phyloP scores from a whole-genome alignment of 1,140 invertebrate genomes.

The Zaprionus africanus region DNA sequence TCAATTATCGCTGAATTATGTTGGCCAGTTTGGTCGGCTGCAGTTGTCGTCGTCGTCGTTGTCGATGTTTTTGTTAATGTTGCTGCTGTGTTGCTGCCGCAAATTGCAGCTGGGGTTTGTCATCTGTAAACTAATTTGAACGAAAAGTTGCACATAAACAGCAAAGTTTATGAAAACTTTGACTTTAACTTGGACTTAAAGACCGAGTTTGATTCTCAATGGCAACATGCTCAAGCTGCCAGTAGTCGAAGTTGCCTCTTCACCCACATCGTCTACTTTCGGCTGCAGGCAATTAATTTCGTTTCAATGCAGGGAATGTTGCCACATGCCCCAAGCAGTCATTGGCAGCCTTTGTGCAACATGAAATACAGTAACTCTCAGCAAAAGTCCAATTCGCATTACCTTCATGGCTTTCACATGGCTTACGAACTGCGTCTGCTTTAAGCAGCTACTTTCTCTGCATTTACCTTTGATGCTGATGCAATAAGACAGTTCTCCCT shows the following conservation, averaged over 20 bases:
- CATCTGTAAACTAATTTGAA: constrained; percentile 22
- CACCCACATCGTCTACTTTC: too few species aligned
- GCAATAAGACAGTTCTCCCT: too few species aligned
- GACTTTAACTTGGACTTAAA: neutral
- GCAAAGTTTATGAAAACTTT: constrained; percentile 14
- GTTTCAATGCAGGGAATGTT: neutral
- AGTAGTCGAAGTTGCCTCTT: neutral
- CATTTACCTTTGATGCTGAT: too few species aligned
- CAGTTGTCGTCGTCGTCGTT: neutral
- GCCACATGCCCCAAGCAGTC: too few species aligned
- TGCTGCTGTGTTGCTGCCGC: constrained; percentile 19
- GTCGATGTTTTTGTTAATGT: neutral
- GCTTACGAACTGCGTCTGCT: too few species aligned
- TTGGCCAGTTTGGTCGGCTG: constrained; percentile 36
- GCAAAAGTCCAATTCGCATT: too few species aligned
- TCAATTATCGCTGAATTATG: constrained; percentile 59
- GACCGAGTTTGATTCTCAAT: neutral
- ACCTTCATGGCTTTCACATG: too few species aligned
- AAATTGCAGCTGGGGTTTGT: constrained; percentile 12
- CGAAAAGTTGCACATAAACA: constrained; percentile 22
- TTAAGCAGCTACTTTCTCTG: too few species aligned
- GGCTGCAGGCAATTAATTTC: neutral
- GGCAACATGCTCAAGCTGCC: constrained; percentile 3
- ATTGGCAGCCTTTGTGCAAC: too few species aligned
- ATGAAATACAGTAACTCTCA: too few species aligned